A percentile compares a stretch with the other conserved stretches of the same genome.
Conservation (phyloP, 2,888 invertebrate species). For the Hirtodrosophila cameraria region DNA sequence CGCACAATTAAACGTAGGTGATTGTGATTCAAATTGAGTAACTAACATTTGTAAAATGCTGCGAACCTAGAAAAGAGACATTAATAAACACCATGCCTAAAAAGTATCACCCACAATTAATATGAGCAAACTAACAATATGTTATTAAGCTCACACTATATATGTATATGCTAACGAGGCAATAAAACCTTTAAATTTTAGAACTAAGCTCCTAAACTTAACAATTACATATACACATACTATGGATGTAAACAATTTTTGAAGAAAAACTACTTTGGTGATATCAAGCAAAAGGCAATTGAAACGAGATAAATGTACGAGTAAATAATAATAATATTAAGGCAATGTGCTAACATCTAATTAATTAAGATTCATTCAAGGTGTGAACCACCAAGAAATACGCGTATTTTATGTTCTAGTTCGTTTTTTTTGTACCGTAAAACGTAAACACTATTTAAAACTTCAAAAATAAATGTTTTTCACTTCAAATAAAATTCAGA, state of each 20-base stretch:
- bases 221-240: conserved; percentile 32
- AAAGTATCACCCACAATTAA: conserved; percentile 40
- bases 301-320: conserved; percentile 70
- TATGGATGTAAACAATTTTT: conserved; percentile 45
- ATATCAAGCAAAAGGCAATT: conserved; percentile 78
- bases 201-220: conserved; percentile 55
- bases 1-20: conserved; percentile 71
- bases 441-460: too few species aligned
- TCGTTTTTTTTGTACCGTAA: too few species aligned
- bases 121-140: conserved; percentile 59
- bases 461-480: too few species aligned
- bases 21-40: conserved; percentile 71
- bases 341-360: conserved; percentile 24
- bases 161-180: conserved; percentile 69
- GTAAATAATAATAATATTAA: conserved; percentile 45
- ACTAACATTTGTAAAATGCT: conserved; percentile 71
- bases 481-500: too few species aligned
- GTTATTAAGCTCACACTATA: conserved; percentile 57
- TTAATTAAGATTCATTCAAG: too few species aligned
- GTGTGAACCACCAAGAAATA: too few species aligned
- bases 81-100: conserved; percentile 24
- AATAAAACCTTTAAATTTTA: conserved; percentile 67
- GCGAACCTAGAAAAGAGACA: conserved; percentile 25
- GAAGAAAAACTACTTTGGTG: conserved; percentile 67
- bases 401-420: too few species aligned